Percentiles rank a stretch among this genome's conserved stretches.
Evolutionary conservation across 2,797 vertebrate species (phyloP).

Genomic region (Geotrypetes seraphini): DNA sequence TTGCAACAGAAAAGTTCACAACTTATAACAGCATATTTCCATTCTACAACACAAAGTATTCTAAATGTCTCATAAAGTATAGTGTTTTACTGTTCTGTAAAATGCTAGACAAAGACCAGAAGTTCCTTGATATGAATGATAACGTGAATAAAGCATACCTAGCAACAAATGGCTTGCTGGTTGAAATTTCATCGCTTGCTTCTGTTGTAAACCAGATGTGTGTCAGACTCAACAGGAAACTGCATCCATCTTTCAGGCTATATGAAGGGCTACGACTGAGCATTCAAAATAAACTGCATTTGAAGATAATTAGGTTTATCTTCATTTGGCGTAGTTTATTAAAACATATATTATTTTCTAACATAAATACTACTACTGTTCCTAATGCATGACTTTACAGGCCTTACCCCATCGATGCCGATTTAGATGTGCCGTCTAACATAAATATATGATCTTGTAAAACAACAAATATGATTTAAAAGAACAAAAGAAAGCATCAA

Average conservation of each 20-base stretch:
- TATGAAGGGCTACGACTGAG: constrained; percentile 41
- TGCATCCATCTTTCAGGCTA: constrained; percentile 45
- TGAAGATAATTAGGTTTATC: constrained; percentile 31
- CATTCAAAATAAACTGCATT: constrained; percentile 16
- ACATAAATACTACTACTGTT: neutral
- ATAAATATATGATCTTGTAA: too few species aligned
- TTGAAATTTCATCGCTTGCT: constrained; percentile 34
- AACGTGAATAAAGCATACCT: constrained; percentile 20
- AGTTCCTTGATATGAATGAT: constrained; percentile 30
- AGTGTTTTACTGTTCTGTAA: constrained; percentile 32
- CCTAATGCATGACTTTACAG: too few species aligned
- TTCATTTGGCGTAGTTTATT: constrained; percentile 13
- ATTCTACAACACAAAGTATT: constrained; percentile 26
- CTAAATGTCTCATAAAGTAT: constrained; percentile 35
- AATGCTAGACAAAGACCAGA: constrained; percentile 30
- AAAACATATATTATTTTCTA: too few species aligned
- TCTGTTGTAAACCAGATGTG: constrained; percentile 42
- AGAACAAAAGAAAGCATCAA: too few species aligned
- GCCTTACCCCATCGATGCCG: too few species aligned
- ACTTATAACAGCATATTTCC: constrained; percentile 39
- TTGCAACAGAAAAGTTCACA: too few species aligned
- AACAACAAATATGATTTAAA: too few species aligned
- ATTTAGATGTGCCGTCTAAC: too few species aligned
- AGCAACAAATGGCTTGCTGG: constrained; percentile 32
- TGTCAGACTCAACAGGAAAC: constrained; percentile 28